Evolutionary conservation across 2,888 invertebrate genomes (phyloP), one percentile per base, ranked within the genome.

Genomic region (Perizoma affinitatum): DNA sequence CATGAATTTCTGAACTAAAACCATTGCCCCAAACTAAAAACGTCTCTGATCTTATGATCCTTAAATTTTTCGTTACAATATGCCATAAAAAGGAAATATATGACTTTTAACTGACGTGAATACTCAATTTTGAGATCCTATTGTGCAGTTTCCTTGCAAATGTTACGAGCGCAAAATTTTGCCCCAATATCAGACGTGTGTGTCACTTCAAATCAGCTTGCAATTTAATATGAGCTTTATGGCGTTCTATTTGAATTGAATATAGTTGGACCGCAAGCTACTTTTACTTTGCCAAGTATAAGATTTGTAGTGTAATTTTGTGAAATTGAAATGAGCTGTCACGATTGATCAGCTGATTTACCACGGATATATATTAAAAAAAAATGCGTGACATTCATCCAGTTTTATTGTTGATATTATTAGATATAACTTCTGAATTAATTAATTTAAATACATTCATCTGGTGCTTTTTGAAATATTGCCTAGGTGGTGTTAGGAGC

Each of bases 131-230:
- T 41, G 53, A 52, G 50, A 60, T 59, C 63, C 58, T 50, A 62
- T 70, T 75, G 65, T 69, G 66, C 61, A 66, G 68, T 73, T 69
- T 72, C 64, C 63, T 75, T 71, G 71, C 67, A 72, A 74, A 71
- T 73, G 71, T 75, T 73, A 70, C 66, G 56, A 66, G 66, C 59
- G 72, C 75, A 79, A 22, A 22, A 82, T 83, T 80, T 74, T 70
- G 65, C 70, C 79, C 68, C 3, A 42, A 42, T n/a, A n/a, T 40
- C 40, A 40, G 7, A 9, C 78, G 7, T 40, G 3, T 40, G 3
- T 22, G 22, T 22, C 42, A 0, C 42, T 42, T 42, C 42, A 10
- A 42, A n/a, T 42, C 42, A 42, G 42, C 42, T 42, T 42, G 42
- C 5, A 10, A 10, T 5, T 6, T 22, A 45, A 45, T 6, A 45